A percentile compares a stretch with the other conserved stretches of the same genome.
phyloP scores from a whole-genome alignment of 2,797 vertebrate genomes.

The Emydoidea blandingii region DNA sequence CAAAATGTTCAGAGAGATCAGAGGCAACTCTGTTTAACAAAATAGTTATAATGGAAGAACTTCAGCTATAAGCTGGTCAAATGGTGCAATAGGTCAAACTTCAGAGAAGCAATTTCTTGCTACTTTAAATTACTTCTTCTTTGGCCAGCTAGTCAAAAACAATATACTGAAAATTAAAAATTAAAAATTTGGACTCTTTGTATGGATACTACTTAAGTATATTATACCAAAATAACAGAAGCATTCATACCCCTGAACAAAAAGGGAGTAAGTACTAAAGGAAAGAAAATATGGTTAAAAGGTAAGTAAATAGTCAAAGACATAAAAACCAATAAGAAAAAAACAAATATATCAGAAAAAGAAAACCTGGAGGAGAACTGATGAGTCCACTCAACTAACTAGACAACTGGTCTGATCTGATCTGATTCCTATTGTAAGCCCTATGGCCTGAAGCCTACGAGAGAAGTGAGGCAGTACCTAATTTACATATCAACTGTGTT shows the following conservation, averaged over 20 bases:
- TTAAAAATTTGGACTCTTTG: neutral
- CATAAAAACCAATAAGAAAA: slow-evolving; percentile 37
- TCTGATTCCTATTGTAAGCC: slow-evolving; percentile 27
- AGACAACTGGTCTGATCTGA: slow-evolving; percentile 51
- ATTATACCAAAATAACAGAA: neutral
- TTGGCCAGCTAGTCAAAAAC: neutral
- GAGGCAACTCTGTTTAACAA: neutral
- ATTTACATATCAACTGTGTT: neutral
- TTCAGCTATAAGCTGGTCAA: slow-evolving; percentile 15
- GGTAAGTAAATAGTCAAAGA: neutral
- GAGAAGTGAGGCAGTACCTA: neutral
- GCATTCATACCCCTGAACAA: neutral
- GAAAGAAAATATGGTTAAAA: neutral
- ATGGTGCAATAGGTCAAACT: slow-evolving; percentile 27
- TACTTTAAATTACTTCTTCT: slow-evolving; percentile 25
- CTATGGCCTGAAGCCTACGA: neutral
- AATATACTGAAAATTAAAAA: neutral
- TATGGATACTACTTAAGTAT: neutral
- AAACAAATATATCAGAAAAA: slow-evolving; percentile 23
- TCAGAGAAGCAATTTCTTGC: slow-evolving; percentile 28
- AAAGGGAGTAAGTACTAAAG: neutral
- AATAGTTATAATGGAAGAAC: neutral
- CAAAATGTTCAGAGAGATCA: neutral
- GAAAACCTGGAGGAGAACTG: neutral
- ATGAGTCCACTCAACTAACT: neutral